Conservation (phyloP, 2,888 invertebrate genomes). For the Chrysina gloriosa region DNA sequence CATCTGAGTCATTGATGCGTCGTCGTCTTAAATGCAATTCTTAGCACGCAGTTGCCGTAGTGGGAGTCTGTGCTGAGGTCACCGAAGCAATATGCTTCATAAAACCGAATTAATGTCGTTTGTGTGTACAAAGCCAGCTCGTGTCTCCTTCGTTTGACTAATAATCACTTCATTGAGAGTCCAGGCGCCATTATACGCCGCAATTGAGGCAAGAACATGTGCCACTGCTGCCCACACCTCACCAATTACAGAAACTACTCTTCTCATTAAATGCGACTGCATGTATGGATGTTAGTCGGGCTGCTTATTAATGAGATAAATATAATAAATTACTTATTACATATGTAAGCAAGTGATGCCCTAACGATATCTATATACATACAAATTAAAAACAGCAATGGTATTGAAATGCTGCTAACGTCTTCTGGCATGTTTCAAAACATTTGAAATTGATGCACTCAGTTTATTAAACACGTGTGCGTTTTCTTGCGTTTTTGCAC, state of each 20-base stretch:
- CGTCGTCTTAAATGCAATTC: constrained; percentile 54
- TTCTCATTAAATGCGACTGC: constrained; percentile 53
- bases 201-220: constrained; percentile 51
- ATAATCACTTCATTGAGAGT: constrained; percentile 56
- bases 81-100: constrained; percentile 54
- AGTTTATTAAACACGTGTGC: too few species aligned
- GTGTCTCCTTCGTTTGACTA: constrained; percentile 51
- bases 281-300: not conserved
- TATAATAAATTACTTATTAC: constrained; percentile 25
- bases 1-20: constrained; percentile 48
- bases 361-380: constrained; percentile 1
- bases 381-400: constrained; percentile 10
- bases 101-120: constrained; percentile 52
- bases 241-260: constrained; percentile 51
- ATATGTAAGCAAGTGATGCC: not conserved
- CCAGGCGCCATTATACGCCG: constrained; percentile 53
- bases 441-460: too few species aligned
- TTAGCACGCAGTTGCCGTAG: constrained; percentile 54
- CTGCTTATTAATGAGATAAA: constrained; percentile 26
- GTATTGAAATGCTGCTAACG: too few species aligned
- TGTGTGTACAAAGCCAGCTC: constrained; percentile 49
- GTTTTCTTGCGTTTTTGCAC: too few species aligned
- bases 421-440: too few species aligned
- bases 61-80: constrained; percentile 57
- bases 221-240: constrained; percentile 51